A percentile compares a stretch with the other conserved stretches of the same genome.
Evolutionary conservation across 2,797 vertebrate genomes (phyloP).

Genomic region (Euphonia xanthogaster): DNA sequence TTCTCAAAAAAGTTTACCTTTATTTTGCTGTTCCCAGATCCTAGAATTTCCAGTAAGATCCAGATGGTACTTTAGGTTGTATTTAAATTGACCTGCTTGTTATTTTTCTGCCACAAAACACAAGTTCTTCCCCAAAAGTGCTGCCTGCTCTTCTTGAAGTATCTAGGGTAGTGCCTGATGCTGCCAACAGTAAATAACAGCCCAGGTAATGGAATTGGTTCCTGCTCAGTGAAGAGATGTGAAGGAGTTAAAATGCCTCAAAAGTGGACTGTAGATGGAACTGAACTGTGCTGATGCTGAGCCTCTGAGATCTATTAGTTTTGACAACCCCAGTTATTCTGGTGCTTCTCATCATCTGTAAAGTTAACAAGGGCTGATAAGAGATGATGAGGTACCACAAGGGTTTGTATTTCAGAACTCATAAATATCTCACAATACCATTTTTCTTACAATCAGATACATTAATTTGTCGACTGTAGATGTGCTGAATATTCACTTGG

Average conservation of each 20-base stretch:
- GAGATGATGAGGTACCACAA: conserved; percentile 64
- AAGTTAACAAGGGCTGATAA: conserved; percentile 75
- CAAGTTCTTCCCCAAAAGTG: not conserved
- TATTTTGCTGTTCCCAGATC: not conserved
- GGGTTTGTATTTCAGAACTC: conserved; percentile 75
- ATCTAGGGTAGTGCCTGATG: not conserved
- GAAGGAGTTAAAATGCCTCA: conserved; percentile 58
- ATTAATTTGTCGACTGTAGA: conserved; percentile 66
- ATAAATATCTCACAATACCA: conserved; percentile 72
- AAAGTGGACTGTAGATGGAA: conserved; percentile 16
- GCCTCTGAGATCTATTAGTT: conserved; percentile 69
- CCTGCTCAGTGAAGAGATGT: not conserved
- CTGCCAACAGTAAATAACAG: not conserved
- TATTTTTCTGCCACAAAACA: not conserved
- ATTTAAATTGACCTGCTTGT: not conserved
- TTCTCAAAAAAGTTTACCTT: not conserved
- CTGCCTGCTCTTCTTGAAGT: rapidly evolving
- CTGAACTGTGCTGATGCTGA: not conserved
- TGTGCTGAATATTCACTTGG: conserved; percentile 56
- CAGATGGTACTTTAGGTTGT: not conserved
- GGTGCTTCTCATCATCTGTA: conserved; percentile 69
- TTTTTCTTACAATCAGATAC: conserved; percentile 75
- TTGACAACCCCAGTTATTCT: conserved; percentile 72
- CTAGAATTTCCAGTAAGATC: not conserved
- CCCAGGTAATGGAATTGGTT: not conserved